These are phyloP conservation scores for Polydrusus cervinus DNA, from an alignment of 2,888 invertebrate species.

Conservation along the genomic window DNA sequence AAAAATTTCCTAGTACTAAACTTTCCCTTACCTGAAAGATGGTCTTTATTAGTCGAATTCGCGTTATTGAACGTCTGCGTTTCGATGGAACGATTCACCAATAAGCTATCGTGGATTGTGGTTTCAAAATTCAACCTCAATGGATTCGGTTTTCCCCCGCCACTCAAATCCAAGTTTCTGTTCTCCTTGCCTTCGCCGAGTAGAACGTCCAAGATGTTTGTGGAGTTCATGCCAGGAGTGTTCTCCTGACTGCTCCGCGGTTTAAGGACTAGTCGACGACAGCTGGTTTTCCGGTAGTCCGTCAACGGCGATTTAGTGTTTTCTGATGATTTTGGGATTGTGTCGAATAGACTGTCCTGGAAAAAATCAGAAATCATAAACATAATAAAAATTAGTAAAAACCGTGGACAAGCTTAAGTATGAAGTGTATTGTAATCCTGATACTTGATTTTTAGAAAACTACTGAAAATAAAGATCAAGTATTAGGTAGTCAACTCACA, in stretches of 20 bases:
- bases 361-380: slow-evolving; percentile 9
- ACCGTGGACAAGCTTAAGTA: too few relatives aligned
- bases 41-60: slow-evolving; percentile 50
- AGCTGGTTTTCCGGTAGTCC: slow-evolving; percentile 59
- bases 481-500: too few relatives aligned
- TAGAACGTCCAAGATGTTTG: slow-evolving; percentile 57
- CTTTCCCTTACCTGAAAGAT: slow-evolving; percentile 26
- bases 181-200: slow-evolving; percentile 51
- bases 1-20: background rate
- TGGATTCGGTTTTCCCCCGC: slow-evolving; percentile 49
- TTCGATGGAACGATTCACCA: slow-evolving; percentile 40
- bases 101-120: slow-evolving; percentile 41
- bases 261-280: slow-evolving; percentile 59
- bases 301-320: slow-evolving; percentile 45
- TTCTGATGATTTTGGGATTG: slow-evolving; percentile 49
- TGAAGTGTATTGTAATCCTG: too few relatives aligned
- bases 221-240: slow-evolving; percentile 52
- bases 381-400: too few relatives aligned
- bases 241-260: slow-evolving; percentile 47
- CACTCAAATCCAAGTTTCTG: slow-evolving; percentile 39
- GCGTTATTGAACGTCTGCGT: slow-evolving; percentile 54
- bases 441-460: too few relatives aligned
- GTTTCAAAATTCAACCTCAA: slow-evolving; percentile 57
- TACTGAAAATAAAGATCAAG: too few relatives aligned
- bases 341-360: slow-evolving; percentile 88